A percentile compares a stretch with the other conserved stretches of the same genome.
phyloP scores from a whole-genome alignment of 2,888 invertebrate genomes.

The Conchocele bisecta region DNA sequence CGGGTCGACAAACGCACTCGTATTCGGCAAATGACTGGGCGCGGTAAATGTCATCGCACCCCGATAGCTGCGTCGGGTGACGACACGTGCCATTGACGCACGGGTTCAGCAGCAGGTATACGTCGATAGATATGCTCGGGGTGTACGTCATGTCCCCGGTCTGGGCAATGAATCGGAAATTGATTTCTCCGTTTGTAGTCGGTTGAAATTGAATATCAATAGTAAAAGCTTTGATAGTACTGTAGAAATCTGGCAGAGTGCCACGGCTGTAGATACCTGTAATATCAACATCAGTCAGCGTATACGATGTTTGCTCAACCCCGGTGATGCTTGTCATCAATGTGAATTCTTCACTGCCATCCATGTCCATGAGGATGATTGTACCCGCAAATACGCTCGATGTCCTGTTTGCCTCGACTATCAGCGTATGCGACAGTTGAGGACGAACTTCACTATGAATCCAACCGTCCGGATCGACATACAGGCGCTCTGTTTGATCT shows the following conservation, averaged over 20 bases:
- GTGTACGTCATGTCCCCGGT: conserved; percentile 20
- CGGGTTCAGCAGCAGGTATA: conserved; percentile 37
- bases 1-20: conserved; percentile 54
- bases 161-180: conserved; percentile 41
- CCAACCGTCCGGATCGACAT: conserved; percentile 29
- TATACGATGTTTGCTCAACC: conserved; percentile 35
- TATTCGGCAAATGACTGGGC: conserved; percentile 48
- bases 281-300: not conserved
- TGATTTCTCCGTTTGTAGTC: conserved; percentile 37
- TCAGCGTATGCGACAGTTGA: conserved; percentile 10
- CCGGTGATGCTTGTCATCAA: conserved; percentile 6
- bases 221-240: conserved; percentile 34
- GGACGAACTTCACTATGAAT: conserved; percentile 32
- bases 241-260: conserved; percentile 4
- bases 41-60: conserved; percentile 45
- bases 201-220: conserved; percentile 22
- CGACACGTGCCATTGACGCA: conserved; percentile 52
- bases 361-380: conserved; percentile 40
- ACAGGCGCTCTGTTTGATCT: conserved; percentile 40
- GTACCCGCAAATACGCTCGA: conserved; percentile 21
- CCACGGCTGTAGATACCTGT: conserved; percentile 2
- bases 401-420: conserved; percentile 36
- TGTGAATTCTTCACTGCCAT: conserved; percentile 34
- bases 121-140: conserved; percentile 33
- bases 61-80: too few relatives aligned